These are phyloP conservation scores for Alethe diademata DNA, from an alignment of 2,113 vertebrate genomes.

Conservation along the genomic window DNA sequence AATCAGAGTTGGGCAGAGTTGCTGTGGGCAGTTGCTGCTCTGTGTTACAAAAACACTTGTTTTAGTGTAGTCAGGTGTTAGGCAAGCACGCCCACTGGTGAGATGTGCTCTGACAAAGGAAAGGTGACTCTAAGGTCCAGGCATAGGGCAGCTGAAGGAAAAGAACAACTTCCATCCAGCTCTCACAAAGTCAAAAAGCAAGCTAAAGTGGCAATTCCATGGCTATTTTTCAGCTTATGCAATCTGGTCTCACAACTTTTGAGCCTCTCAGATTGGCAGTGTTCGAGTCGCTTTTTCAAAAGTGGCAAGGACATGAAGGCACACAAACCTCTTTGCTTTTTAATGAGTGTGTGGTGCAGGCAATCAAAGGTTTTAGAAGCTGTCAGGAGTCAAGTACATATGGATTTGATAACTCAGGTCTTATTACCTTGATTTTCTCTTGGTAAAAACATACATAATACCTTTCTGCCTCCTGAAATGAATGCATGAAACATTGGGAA, in stretches of 20 bases:
- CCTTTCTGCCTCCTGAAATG: neutral
- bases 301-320: neutral
- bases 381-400: neutral
- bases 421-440: neutral
- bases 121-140: neutral
- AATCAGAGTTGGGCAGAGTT: neutral
- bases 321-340: neutral
- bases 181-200: neutral
- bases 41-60: neutral
- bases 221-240: neutral
- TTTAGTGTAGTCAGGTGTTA: neutral
- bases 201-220: neutral
- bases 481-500: neutral
- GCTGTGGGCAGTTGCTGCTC: neutral
- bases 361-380: neutral
- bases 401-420: neutral
- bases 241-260: neutral
- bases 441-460: neutral
- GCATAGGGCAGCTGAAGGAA: neutral
- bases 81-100: too few relatives aligned
- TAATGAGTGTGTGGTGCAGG: neutral
- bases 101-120: neutral
- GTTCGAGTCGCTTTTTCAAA: rapidly evolving
- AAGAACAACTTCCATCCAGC: neutral
- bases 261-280: neutral